Base-by-base conservation (phyloP, 2,888 invertebrate species). In the Sesia apiformis region DNA sequence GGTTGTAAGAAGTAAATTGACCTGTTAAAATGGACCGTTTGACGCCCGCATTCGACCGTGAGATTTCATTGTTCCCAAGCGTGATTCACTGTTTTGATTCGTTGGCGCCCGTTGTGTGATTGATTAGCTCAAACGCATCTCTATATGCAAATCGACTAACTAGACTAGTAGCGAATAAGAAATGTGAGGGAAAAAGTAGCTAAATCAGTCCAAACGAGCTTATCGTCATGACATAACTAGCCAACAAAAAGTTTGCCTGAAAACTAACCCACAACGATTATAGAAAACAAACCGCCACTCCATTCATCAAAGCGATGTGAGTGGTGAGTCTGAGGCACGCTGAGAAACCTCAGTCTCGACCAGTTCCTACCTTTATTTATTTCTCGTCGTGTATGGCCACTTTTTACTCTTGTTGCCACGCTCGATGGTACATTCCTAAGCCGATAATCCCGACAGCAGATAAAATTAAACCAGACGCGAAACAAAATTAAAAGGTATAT, bases 381-480 rank as follows among this genome's bases (percentile, higher is more conserved):
- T 84, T 84, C 84, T 78, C 79, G 72, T 74, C 81, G 81, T 78
- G 84, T 82, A 78, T 78, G 80, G 66, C 69, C 67, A 70, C 75
- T 83, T 86, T 85, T 87, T 88, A 76, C 68, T 84, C 84, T 81
- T 86, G 76, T 87, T 87, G 84, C 77, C 70, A 56, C 63, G 69
- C 64, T 70, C 81, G 81, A 76, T 78, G 83, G 80, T 84, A 85
- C 87, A 89, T 89, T 89, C 89, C 89, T 86, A 84, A 85, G 86
- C 81, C 82, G 79, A 88, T 87, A 87, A 88, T 87, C 87, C 82
- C 81, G 83, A 84, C 87, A 83, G 82, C 81, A 79, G 86, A 87
- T 87, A 87, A 89, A 88, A 87, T 89, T 88, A 87, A 87, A 84
- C 85, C 87, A 89, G 89, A 89, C 89, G 84, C 81, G 81, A 84